phyloP scores from a whole-genome alignment of 2,113 vertebrate species.

The Lipophrys pholis region DNA sequence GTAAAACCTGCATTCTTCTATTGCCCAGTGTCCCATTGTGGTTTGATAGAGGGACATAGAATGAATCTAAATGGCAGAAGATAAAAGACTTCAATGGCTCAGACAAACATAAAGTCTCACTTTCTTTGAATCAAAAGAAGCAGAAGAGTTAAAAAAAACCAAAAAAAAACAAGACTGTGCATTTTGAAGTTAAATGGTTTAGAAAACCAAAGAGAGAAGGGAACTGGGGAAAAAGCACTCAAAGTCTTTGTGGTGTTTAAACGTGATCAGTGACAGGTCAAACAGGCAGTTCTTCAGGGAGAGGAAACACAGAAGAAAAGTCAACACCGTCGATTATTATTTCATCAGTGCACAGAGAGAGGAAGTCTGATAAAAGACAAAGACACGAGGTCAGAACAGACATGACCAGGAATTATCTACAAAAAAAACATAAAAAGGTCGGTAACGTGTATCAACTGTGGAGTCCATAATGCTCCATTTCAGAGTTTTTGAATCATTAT shows the following conservation, averaged over 20 bases:
- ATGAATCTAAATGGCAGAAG: background rate
- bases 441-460: background rate
- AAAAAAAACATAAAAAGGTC: background rate
- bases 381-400: slow-evolving; percentile 26
- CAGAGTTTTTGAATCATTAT: too few relatives aligned
- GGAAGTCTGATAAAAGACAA: slow-evolving; percentile 39
- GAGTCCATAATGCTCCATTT: background rate
- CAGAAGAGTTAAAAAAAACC: slow-evolving; percentile 21
- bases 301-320: slow-evolving; percentile 27
- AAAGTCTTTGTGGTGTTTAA: slow-evolving; percentile 50
- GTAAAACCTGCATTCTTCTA: background rate
- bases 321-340: slow-evolving; percentile 48
- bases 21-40: background rate
- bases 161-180: background rate
- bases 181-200: slow-evolving; percentile 50
- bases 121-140: slow-evolving; percentile 26
- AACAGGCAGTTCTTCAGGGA: slow-evolving; percentile 50
- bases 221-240: slow-evolving; percentile 26
- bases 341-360: slow-evolving; percentile 50
- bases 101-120: slow-evolving; percentile 16
- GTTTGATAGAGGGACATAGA: slow-evolving; percentile 9
- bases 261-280: slow-evolving; percentile 64
- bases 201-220: slow-evolving; percentile 37
- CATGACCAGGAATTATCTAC: background rate
- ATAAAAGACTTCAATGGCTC: background rate